phyloP scores from a whole-genome alignment of 2,113 vertebrate genomes.

The Oenanthe melanoleuca region DNA sequence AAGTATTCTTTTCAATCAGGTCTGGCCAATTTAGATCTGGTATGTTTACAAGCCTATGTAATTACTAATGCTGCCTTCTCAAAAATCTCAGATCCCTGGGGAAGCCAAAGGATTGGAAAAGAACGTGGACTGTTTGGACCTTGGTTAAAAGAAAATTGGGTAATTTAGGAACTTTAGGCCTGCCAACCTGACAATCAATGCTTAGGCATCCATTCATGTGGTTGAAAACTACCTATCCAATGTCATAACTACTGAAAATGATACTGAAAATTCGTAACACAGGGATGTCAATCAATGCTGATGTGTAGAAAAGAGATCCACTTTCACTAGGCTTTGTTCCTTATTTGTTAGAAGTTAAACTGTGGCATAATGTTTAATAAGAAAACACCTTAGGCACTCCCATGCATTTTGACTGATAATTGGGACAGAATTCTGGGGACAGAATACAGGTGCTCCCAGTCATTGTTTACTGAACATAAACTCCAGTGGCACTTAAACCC shows the following conservation, averaged over 20 bases:
- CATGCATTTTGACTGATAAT: not conserved
- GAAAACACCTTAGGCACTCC: not conserved
- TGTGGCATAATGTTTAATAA: not conserved
- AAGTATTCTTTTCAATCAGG: not conserved
- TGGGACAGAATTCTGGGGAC: not conserved
- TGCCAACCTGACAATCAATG: not conserved
- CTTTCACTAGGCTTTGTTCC: not conserved
- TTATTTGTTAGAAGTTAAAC: not conserved
- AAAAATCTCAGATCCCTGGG: not conserved
- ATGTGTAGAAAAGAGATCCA: not conserved
- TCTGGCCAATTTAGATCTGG: not conserved
- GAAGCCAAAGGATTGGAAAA: not conserved
- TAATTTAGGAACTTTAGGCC: not conserved
- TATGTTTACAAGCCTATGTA: not conserved
- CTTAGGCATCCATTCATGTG: not conserved
- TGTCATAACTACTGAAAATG: not conserved
- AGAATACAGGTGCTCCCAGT: not conserved
- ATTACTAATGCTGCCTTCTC: not conserved
- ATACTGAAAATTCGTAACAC: accelerated
- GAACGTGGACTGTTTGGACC: not conserved
- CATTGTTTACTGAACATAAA: not conserved
- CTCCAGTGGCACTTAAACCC: not conserved
- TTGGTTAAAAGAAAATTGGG: not conserved
- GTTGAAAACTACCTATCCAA: not conserved
- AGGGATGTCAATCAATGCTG: not conserved